Percentiles rank a stretch among this genome's conserved stretches.
Evolutionary conservation across 2,888 invertebrate species (phyloP).

Genomic region (Nasonia oneida): DNA sequence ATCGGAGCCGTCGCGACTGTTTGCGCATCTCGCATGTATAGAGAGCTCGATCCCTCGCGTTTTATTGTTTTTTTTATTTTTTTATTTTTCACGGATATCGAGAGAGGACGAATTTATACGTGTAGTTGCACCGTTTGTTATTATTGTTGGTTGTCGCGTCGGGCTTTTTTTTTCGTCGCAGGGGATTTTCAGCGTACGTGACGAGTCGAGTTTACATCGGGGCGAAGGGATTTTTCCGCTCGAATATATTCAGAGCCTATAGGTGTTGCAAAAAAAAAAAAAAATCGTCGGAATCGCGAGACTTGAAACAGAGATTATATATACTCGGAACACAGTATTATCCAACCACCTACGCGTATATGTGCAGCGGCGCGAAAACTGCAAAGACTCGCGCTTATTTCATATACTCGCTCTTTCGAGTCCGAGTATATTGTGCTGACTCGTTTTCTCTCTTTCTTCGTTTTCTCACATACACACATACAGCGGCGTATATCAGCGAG

Average conservation of each 20-base stretch:
- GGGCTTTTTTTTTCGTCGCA: neutral
- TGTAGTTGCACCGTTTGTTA: slow-evolving; percentile 20
- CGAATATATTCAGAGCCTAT: neutral
- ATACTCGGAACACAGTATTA: slow-evolving; percentile 41
- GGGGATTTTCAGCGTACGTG: slow-evolving; percentile 33
- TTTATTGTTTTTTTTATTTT: too few relatives aligned
- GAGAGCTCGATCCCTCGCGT: neutral
- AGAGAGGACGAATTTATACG: neutral
- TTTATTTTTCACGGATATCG: neutral
- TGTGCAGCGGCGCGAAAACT: slow-evolving; percentile 31
- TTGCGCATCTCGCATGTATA: slow-evolving; percentile 1
- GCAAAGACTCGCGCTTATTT: slow-evolving; percentile 35
- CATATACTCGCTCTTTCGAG: neutral
- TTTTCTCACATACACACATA: neutral
- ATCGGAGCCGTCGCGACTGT: slow-evolving; percentile 23
- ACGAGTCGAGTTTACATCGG: neutral
- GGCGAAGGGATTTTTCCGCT: neutral
- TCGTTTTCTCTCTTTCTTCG: slow-evolving; percentile 22
- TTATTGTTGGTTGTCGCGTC: neutral
- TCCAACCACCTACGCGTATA: neutral
- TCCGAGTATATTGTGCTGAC: slow-evolving; percentile 33
- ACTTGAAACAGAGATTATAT: neutral
- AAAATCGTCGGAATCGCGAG: neutral
- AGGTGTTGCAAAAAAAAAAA: neutral
- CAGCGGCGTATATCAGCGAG: neutral